phyloP scores from a whole-genome alignment of 2,113 vertebrate species.

The Proterorhinus semilunaris region DNA sequence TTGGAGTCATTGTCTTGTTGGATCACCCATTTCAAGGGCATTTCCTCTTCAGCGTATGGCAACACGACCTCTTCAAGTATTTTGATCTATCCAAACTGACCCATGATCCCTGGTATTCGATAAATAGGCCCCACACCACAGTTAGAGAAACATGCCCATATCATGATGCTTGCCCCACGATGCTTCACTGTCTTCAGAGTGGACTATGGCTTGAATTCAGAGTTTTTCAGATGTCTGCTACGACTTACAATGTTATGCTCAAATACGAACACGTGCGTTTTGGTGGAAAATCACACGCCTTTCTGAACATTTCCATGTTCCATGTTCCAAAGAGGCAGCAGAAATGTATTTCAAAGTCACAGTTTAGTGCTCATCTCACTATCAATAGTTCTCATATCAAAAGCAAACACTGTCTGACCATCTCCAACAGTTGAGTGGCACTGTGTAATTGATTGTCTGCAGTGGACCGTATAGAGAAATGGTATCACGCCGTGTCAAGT shows the following conservation, averaged over 20 bases:
- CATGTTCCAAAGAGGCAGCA: conserved; percentile 2
- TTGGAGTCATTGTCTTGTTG: too few relatives aligned
- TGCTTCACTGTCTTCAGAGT: too few relatives aligned
- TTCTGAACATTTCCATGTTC: conserved; percentile 1
- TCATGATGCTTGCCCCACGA: too few relatives aligned
- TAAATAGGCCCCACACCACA: too few relatives aligned
- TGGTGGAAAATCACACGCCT: conserved; percentile 3
- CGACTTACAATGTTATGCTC: conserved; percentile 31
- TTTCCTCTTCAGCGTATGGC: too few relatives aligned
- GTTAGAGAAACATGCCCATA: too few relatives aligned
- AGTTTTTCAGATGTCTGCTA: conserved; percentile 33
- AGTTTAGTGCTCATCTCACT: background rate
- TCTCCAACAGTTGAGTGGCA: conserved; percentile 48
- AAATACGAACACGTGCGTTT: conserved; percentile 11
- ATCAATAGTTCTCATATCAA: conserved; percentile 10
- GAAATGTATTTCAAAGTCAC: background rate
- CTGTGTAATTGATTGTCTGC: conserved; percentile 45
- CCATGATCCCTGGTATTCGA: too few relatives aligned
- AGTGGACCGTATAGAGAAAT: conserved; percentile 26
- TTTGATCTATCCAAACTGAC: too few relatives aligned
- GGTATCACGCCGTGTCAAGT: conserved; percentile 46
- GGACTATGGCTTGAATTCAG: too few relatives aligned
- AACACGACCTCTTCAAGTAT: too few relatives aligned
- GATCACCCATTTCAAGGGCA: too few relatives aligned
- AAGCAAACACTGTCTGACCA: conserved; percentile 36